Evolutionary conservation across 2,113 vertebrate genomes (phyloP).

Genomic region (Okapia johnstoni): DNA sequence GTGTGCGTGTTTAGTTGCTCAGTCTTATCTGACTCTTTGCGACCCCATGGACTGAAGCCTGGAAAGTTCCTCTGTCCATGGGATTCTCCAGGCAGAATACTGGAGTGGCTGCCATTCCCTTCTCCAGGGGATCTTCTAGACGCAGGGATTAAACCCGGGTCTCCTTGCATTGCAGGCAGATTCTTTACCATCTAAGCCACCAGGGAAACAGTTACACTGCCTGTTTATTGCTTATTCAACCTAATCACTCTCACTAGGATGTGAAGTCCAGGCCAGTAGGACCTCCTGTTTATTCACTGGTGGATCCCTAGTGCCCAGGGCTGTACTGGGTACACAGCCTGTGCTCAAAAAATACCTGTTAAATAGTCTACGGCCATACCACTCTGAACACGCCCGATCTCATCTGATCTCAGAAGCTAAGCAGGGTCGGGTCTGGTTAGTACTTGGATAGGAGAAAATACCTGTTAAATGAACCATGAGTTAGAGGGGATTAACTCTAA

Average conservation of each 20-base stretch:
- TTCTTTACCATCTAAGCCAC: not conserved
- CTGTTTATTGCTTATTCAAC: not conserved
- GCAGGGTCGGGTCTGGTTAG: not conserved
- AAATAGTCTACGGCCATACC: not conserved
- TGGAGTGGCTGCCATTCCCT: not conserved
- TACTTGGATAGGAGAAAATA: not conserved
- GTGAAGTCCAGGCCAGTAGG: not conserved
- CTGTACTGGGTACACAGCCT: not conserved
- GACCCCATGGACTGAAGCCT: not conserved
- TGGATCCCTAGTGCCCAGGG: not conserved
- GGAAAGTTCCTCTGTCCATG: not conserved
- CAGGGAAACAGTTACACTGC: not conserved
- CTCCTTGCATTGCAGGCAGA: not conserved
- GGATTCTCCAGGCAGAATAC: not conserved
- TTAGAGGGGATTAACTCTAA: not conserved
- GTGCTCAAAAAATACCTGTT: not conserved
- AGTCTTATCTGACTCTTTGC: not conserved
- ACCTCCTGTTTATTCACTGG: not conserved
- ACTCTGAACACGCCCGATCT: not conserved
- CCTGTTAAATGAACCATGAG: not conserved
- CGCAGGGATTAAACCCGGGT: not conserved
- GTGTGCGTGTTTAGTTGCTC: not conserved
- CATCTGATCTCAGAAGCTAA: not conserved
- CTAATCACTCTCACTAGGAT: not conserved
- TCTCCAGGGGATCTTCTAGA: not conserved